Base-by-base conservation (phyloP, 2,888 invertebrate genomes). In the Catocala fraxini region DNA sequence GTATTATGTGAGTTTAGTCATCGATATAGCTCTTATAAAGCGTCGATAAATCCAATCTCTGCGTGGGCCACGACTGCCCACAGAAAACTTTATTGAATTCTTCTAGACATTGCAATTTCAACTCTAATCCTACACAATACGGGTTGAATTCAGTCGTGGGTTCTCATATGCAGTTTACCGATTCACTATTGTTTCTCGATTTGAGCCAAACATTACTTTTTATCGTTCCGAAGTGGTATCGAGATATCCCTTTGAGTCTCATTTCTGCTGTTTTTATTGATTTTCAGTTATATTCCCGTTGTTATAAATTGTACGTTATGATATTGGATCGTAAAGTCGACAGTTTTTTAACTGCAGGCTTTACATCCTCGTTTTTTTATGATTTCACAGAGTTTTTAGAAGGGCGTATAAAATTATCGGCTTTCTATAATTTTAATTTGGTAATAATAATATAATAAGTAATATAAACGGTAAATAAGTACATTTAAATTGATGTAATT, bases 171-270 rank as follows among this genome's bases (percentile, higher is more conserved):
- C 80, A 82, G 80, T 81, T 80, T 78, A 75, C 75, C 75, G 70
- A 78, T 71, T 81, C 79, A 81, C 86, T 83, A 89, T 89, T 89
- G 89, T 89, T 89, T 87, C 88, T 82, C 85, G 84, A 88, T 87
- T 81, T 85, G 84, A 80, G 74, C 79, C 77, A 82, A 86, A 86
- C 88, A 86, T 89, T 87, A 88, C 87, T 85, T 90, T 90, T 89
- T 89, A 89, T 89, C 81, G 87, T 75, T 75, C 75, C 74, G 70
- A 80, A 83, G 86, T 83, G 77, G 81, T 85, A 84, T 81, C 81
- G 76, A 77, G 84, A 85, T 86, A 86, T 86, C 84, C 85, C 83
- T 83, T 81, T 80, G 84, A 86, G 85, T 77, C 75, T 71, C 71
- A 74, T 75, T 82, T 73, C 56, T 59, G 63, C 52, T 65, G 65